Conservation (phyloP, 1,140 invertebrate species). For the Hyposmocoma kahamanoa region DNA sequence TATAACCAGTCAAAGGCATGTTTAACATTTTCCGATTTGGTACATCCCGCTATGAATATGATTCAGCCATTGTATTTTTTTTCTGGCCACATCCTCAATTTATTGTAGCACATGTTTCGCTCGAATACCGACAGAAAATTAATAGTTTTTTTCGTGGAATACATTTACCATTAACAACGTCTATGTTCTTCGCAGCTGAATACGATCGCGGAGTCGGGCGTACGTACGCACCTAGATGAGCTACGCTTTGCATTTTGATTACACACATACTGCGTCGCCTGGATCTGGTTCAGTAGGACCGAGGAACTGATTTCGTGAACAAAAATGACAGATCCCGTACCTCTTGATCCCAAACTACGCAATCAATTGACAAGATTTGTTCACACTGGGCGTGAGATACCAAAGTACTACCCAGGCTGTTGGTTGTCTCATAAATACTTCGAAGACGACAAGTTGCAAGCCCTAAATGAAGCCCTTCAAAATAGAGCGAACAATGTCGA, state of each 20-base stretch:
- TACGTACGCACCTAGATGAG: too few relatives aligned
- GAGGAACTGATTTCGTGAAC: background rate
- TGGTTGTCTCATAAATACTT: conserved; percentile 74
- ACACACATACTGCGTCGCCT: conserved; percentile 14
- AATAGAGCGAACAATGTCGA: conserved; percentile 47
- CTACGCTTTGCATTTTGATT: conserved; percentile 5
- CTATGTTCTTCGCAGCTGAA: conserved; percentile 30
- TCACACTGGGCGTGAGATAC: conserved; percentile 73
- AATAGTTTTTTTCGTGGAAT: conserved; percentile 35
- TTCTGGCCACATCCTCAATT: conserved; percentile 70
- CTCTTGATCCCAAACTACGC: conserved; percentile 34
- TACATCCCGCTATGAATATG: background rate
- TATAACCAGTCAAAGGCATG: too few relatives aligned
- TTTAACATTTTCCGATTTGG: too few relatives aligned
- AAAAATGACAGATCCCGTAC: conserved; percentile 18
- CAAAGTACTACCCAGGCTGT: conserved; percentile 74
- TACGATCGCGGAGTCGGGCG: too few relatives aligned
- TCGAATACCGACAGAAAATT: conserved; percentile 56
- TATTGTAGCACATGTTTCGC: conserved; percentile 62
- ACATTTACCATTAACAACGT: conserved; percentile 30
- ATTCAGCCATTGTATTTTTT: conserved; percentile 56
- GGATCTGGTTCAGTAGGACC: background rate
- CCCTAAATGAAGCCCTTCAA: conserved; percentile 57
- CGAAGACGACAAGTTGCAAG: conserved; percentile 53
- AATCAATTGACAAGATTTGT: conserved; percentile 67